Conservation (phyloP, 2,888 invertebrate species). For the Drosophila seclusa region DNA sequence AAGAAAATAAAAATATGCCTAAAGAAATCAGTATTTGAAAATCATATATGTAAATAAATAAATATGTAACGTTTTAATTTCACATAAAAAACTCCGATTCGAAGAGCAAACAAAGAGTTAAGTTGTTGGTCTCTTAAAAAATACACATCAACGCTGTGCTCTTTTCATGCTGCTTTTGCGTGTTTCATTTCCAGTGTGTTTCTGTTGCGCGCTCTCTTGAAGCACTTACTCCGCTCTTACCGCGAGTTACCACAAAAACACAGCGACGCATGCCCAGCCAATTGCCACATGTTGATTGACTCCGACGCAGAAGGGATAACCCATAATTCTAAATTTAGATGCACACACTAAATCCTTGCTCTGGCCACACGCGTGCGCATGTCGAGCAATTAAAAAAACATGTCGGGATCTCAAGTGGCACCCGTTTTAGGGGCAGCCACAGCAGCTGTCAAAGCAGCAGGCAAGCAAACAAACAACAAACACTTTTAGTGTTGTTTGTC, state of each 20-base stretch:
- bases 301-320: conserved; percentile 30
- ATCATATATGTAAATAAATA: background rate
- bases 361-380: conserved; percentile 45
- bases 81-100: background rate
- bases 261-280: conserved; percentile 23
- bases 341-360: conserved; percentile 18
- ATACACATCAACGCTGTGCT: background rate
- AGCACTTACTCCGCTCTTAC: conserved; percentile 31
- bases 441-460: conserved; percentile 40
- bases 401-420: conserved; percentile 45
- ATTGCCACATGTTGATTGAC: conserved; percentile 46
- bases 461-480: conserved; percentile 34
- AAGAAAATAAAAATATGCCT: background rate
- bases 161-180: conserved; percentile 4
- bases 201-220: conserved; percentile 19
- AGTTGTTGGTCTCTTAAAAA: conserved; percentile 26
- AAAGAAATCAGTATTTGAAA: background rate
- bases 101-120: conserved; percentile 21
- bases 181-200: conserved; percentile 60
- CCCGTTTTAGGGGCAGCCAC: conserved; percentile 22
- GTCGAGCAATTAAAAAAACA: conserved; percentile 52
- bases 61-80: background rate
- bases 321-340: conserved; percentile 44
- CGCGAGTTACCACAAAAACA: conserved; percentile 1
- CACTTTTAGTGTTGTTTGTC: conserved; percentile 53